Base-by-base conservation (phyloP, 1,140 invertebrate genomes). In the Batillaria attramentaria region DNA sequence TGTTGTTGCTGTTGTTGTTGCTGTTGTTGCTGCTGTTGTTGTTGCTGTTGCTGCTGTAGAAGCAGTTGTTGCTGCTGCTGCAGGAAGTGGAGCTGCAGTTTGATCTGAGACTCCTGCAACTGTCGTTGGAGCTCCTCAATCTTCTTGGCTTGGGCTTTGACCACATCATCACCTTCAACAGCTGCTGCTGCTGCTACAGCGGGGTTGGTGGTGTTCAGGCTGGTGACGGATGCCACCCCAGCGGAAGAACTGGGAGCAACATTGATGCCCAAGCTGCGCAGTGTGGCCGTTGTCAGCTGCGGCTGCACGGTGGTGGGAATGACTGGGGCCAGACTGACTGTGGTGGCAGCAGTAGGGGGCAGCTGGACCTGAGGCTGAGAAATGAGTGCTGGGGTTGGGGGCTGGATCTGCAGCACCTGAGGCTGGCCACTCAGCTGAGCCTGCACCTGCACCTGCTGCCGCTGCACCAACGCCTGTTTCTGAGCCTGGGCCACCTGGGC, bases 111-210 rank as follows among this genome's bases (percentile, higher is more conserved):
- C 68, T 84, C 85, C 60, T 91, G 87, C 62, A 98, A 87, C 83
- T 98, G 95, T 3, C 95, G 90, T 88, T 98, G 95, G 50, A 98
- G 91, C 82, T 97, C 95, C 85, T 97, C 94, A 57, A 98, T 98
- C 87, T 95, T 80, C 50, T 81, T 81, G 50, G 80, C 80, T 68
- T 83, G 82, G 2, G 82, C 79, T 35, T 78, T 57, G 50, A 83
- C 77, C 46, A 83, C 79, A 4, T 81, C 77, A 41, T 81, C 80
- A 28, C 76, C 74, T 28, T 79, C 72, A 73, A 50, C 24, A 24
- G 41, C 57, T 50, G 39, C n/a, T n/a, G n/a, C 66, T 50, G 66
- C 24, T 2, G 68, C 41, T 42, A 33, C 24, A 54, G 33, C 31
- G 42, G 42, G 42, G 28, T 35, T 46, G 70, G 70, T 46, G 24